Conservation (phyloP, 2,888 invertebrate genomes). For the Conops quadrifasciatus region DNA sequence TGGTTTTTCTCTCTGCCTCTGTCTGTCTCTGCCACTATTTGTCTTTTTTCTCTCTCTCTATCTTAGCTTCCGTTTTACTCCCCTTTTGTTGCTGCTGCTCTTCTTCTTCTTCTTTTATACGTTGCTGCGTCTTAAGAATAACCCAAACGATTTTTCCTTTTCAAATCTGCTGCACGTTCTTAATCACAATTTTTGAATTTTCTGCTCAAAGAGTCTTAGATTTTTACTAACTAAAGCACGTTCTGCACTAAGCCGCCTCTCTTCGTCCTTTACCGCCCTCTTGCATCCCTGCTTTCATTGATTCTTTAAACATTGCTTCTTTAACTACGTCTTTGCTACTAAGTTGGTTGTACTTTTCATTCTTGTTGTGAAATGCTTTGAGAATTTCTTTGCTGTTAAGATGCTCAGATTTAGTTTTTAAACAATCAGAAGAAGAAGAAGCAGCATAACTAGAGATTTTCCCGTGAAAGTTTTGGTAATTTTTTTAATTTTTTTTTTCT, state of each 20-base stretch:
- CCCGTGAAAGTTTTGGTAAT: neutral
- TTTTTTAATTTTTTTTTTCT: neutral
- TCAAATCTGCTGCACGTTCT: constrained; percentile 29
- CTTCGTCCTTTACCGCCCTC: neutral
- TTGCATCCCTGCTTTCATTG: neutral
- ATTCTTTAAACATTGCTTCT: neutral
- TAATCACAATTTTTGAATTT: constrained; percentile 35
- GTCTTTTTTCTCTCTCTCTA: neutral
- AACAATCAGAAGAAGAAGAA: neutral
- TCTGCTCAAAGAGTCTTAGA: constrained; percentile 23
- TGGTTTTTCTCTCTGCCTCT: neutral
- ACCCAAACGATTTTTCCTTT: constrained; percentile 14
- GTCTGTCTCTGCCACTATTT: neutral
- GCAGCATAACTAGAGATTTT: neutral
- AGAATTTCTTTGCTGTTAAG: constrained; percentile 12
- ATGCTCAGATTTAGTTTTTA: constrained; percentile 26
- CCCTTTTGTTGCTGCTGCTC: neutral
- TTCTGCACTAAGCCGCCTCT: neutral
- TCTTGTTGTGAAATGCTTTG: neutral
- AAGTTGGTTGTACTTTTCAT: neutral
- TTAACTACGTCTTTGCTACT: neutral
- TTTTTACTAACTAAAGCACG: constrained; percentile 11
- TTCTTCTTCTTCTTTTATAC: constrained; percentile 19
- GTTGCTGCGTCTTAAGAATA: neutral
- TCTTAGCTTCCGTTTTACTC: neutral